A percentile compares a stretch with the other conserved stretches of the same genome.
These are phyloP conservation scores for Myotis yumanensis DNA, from an alignment of 2,113 vertebrate species.

Conservation along the genomic window DNA sequence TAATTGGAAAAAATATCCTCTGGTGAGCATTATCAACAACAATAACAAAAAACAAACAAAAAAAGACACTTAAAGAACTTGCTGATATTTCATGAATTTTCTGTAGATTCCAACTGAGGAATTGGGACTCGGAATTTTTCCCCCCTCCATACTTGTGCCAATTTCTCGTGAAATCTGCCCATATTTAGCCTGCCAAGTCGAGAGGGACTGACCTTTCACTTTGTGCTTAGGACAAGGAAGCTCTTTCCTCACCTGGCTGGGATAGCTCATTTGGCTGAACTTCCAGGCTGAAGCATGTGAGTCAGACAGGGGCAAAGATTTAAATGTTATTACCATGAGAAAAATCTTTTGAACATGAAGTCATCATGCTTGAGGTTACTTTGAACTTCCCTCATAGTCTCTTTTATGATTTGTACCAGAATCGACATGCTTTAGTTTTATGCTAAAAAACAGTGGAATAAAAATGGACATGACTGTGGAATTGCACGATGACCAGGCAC, in stretches of 20 bases:
- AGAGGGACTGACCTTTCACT: not conserved
- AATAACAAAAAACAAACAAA: too few relatives aligned
- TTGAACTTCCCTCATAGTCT: constrained; percentile 65
- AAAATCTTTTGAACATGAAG: constrained; percentile 68
- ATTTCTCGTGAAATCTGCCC: not conserved
- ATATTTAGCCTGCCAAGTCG: not conserved
- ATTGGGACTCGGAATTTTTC: not conserved
- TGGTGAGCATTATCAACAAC: too few relatives aligned
- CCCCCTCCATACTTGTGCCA: not conserved
- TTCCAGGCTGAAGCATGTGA: constrained; percentile 47
- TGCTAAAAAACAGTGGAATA: not conserved
- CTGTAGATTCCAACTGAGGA: not conserved
- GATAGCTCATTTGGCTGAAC: not conserved
- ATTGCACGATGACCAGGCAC: not conserved
- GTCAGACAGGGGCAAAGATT: constrained; percentile 56
- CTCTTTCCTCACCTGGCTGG: constrained; percentile 51
- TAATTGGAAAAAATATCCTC: too few relatives aligned
- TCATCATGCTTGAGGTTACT: constrained; percentile 70
- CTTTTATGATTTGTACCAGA: constrained; percentile 64
- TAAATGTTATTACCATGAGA: constrained; percentile 58
- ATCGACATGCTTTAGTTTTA: constrained; percentile 39
- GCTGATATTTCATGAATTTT: constrained; percentile 9
- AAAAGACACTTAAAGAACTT: not conserved
- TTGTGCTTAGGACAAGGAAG: not conserved
- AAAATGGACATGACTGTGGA: constrained; percentile 12